Evolutionary conservation across 2,113 vertebrate genomes (phyloP).

Genomic region (Thomomys bottae): DNA sequence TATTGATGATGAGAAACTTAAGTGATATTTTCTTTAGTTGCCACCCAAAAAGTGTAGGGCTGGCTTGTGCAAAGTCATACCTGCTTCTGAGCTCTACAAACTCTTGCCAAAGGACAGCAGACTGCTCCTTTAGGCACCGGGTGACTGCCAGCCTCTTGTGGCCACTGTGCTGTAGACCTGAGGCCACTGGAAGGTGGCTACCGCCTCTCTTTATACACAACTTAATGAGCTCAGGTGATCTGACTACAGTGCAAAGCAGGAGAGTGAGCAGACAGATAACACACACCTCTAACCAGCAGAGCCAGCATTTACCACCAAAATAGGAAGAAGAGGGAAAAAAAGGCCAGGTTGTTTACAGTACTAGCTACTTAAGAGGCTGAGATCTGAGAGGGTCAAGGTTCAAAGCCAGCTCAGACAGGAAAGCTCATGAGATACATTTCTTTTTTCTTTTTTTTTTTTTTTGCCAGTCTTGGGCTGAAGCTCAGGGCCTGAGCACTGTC

Average conservation of each 20-base stretch:
- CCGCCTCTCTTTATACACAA: neutral
- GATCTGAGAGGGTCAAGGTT: too few relatives aligned
- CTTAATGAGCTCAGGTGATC: neutral
- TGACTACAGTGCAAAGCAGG: constrained; percentile 10
- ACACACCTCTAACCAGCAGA: neutral
- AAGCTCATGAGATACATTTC: too few relatives aligned
- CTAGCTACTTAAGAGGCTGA: too few relatives aligned
- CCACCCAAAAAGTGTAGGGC: neutral
- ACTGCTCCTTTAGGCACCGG: neutral
- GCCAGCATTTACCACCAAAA: too few relatives aligned
- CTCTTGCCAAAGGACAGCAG: neutral
- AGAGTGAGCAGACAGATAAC: neutral
- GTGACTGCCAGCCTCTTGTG: neutral
- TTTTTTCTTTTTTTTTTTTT: too few relatives aligned
- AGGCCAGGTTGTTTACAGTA: too few relatives aligned
- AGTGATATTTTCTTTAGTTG: neutral
- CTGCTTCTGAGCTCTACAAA: neutral
- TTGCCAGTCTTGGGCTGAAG: too few relatives aligned
- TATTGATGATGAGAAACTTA: neutral
- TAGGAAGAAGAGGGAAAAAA: too few relatives aligned
- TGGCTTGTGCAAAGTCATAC: neutral
- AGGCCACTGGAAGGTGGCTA: neutral
- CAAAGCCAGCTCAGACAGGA: too few relatives aligned
- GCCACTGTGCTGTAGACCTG: neutral
- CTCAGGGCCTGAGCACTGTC: too few relatives aligned